Evolutionary conservation across 2,797 vertebrate species (phyloP), one percentile per base, ranked within the genome.

Genomic region (Lagocephalus sceleratus): DNA sequence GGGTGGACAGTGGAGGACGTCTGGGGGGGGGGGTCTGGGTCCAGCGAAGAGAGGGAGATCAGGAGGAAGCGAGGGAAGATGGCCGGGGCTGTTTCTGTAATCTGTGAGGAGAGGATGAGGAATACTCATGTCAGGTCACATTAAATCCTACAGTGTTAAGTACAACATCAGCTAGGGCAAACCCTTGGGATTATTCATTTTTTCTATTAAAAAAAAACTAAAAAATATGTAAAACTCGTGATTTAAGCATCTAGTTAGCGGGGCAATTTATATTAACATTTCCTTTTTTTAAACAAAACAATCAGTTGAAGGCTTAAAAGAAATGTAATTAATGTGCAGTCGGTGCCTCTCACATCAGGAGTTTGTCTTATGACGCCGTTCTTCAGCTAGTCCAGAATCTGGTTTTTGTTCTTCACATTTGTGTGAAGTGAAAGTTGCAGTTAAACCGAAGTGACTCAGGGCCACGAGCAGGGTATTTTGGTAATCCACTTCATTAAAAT

Each of bases 401-500:
- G 22, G 9, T 12, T 39, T 39, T 9, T 42, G 20, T 5, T 25
- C 35, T 49, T 57, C 19, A 38, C 29, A 32, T 52, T 64, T 44
- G 40, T 16, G 23, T 17, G 12, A 16, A 54, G n/a, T 43, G 46
- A 22, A 42, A 70, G 12, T 11, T 16, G 25, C 19, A 14, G 46
- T 53, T 29, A 55, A 73, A 44, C 41, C 48, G 40, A 21, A 60
- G 61, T 51, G 53, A 48, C 53, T 58, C 11, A 41, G 9, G 54
- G 60, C 60, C 57, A 47, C 17, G 40, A 71, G 52, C 41, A 51
- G 69, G 43, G 65, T 49, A 67, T 76, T 78, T 73, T 40, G 58
- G 47, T 73, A 81, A 83, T 81, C 72, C 55, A 63, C 61, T 81
- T 84, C 41, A 79, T 77, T 65, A 76, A 63, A 68, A 48, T 23